Conservation (phyloP, 1,140 invertebrate genomes). For the Kradibia gibbosae region DNA sequence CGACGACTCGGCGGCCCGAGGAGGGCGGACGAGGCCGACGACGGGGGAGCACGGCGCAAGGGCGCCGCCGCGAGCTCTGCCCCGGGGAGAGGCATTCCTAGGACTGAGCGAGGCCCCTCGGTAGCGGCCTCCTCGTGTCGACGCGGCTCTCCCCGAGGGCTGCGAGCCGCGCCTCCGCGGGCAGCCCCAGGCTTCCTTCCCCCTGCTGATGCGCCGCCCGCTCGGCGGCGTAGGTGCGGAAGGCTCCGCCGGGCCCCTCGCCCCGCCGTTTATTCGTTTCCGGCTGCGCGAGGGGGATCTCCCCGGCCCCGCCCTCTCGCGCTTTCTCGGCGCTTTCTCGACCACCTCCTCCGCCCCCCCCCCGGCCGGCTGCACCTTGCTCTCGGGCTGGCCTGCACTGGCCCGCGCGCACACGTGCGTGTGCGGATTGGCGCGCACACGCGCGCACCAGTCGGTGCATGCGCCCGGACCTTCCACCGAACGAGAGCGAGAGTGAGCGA, state of each 20-base stretch:
- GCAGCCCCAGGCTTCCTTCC: too few relatives aligned
- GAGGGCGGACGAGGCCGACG: not conserved
- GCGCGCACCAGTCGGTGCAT: not conserved
- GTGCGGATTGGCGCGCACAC: not conserved
- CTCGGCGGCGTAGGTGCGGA: too few relatives aligned
- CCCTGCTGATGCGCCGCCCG: too few relatives aligned
- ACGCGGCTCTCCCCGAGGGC: not conserved
- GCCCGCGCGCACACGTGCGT: not conserved
- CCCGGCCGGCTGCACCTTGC: not conserved
- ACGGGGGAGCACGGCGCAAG: not conserved
- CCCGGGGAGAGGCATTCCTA: not conserved
- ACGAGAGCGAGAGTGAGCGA: not conserved
- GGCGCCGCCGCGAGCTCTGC: not conserved
- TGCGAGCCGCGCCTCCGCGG: not conserved
- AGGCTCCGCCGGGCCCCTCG: too few relatives aligned
- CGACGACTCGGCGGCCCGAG: too few relatives aligned
- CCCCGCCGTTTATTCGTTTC: conserved; percentile 51
- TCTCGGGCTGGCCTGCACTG: not conserved
- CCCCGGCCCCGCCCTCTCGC: not conserved
- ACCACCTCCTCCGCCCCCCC: not conserved
- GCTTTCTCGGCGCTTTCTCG: conserved; percentile 4
- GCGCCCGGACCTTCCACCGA: not conserved
- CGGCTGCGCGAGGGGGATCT: not conserved
- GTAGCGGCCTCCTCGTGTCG: too few relatives aligned
- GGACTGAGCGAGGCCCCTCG: not conserved